A percentile compares a stretch with the other conserved stretches of the same genome.
Evolutionary conservation across 2,888 invertebrate genomes (phyloP).

Genomic region (Chrysodeixis includens): DNA sequence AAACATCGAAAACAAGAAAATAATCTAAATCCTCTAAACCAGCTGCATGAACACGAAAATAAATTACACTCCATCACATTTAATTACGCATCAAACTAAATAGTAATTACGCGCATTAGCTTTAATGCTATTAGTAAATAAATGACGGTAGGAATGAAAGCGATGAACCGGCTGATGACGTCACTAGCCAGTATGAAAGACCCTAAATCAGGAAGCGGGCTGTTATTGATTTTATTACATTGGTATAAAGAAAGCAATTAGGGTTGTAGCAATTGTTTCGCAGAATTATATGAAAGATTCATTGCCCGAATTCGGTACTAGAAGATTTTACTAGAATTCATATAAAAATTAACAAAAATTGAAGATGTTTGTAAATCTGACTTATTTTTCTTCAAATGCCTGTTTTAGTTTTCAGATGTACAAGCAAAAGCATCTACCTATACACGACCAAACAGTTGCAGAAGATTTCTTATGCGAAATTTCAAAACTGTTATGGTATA

Average conservation of each 20-base stretch:
- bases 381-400: too few relatives aligned
- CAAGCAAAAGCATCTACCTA: too few relatives aligned
- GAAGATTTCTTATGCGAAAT: too few relatives aligned
- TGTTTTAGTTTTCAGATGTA: too few relatives aligned
- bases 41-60: background rate
- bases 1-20: too few relatives aligned
- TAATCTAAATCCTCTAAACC: too few relatives aligned
- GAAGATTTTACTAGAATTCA: background rate
- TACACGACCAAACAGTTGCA: too few relatives aligned
- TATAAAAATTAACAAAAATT: background rate
- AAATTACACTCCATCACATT: background rate
- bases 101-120: slow-evolving; percentile 17
- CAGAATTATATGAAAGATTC: background rate
- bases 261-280: background rate
- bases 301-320: background rate
- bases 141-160: slow-evolving; percentile 43
- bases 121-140: slow-evolving; percentile 39
- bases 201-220: slow-evolving; percentile 26
- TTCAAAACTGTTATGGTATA: too few relatives aligned
- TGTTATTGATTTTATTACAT: slow-evolving; percentile 16
- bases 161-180: slow-evolving; percentile 41
- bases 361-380: too few relatives aligned
- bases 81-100: background rate
- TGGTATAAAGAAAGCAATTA: background rate
- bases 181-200: slow-evolving; percentile 34